These are phyloP conservation scores for Arbacia lixula DNA, from an alignment of 53 echinoderm and acorn worm genomes.

Conservation along the genomic window DNA sequence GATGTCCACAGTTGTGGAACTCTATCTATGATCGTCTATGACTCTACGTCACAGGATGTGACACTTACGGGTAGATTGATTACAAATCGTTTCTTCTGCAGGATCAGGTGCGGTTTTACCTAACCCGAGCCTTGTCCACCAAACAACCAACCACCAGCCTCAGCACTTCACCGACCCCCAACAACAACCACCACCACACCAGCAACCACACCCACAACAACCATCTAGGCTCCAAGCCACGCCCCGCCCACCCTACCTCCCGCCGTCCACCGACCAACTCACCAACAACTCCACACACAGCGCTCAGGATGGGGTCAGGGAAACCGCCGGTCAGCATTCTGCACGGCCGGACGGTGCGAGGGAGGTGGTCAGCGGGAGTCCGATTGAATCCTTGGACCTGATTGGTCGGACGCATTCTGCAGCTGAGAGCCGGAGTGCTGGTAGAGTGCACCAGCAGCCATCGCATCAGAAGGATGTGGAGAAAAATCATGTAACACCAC, in stretches of 20 bases:
- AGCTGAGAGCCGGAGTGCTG: too few relatives aligned
- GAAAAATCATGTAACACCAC: background rate
- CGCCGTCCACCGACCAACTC: background rate
- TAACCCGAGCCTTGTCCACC: background rate
- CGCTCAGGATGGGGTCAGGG: too few relatives aligned
- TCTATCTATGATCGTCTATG: too few relatives aligned
- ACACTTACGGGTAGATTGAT: too few relatives aligned
- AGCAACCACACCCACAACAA: constrained; percentile 17
- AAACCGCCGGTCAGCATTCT: too few relatives aligned
- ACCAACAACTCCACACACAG: background rate
- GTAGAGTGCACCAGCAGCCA: background rate
- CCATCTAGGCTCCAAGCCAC: background rate
- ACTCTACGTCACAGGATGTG: too few relatives aligned
- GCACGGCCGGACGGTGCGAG: background rate
- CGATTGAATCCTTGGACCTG: background rate
- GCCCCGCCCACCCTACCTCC: background rate
- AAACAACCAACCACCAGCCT: constrained; percentile 22
- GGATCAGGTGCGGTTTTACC: constrained; percentile 14
- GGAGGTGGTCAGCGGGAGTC: background rate
- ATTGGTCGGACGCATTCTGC: background rate
- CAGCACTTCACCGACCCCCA: too few relatives aligned
- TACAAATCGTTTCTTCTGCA: background rate
- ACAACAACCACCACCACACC: background rate
- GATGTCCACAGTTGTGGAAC: too few relatives aligned
- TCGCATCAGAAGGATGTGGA: background rate